phyloP scores from a whole-genome alignment of 1,140 invertebrate genomes.

The Musca domestica region DNA sequence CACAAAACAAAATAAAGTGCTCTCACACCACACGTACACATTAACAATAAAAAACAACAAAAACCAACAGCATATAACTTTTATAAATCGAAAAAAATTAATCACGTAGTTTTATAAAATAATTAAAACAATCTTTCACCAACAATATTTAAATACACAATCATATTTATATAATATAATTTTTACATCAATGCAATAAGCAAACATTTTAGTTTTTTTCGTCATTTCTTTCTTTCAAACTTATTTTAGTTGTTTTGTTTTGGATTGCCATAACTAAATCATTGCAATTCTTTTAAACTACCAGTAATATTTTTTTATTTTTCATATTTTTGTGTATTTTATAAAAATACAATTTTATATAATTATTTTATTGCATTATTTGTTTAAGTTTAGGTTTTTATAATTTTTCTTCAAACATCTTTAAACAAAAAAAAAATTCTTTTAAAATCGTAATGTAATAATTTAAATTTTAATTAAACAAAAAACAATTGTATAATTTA shows the following conservation, averaged over 20 bases:
- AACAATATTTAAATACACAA: neutral
- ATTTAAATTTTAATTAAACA: conserved; percentile 2
- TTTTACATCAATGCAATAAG: neutral
- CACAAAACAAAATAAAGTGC: conserved; percentile 6
- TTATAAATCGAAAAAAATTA: neutral
- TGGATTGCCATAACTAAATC: neutral
- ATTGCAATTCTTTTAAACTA: neutral
- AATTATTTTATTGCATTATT: neutral
- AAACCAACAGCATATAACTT: neutral
- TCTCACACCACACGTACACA: conserved; percentile 18
- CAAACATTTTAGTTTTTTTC: neutral
- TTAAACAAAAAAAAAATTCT: neutral
- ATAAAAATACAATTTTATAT: conserved; percentile 1
- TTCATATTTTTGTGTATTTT: conserved; percentile 12
- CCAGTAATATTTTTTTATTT: neutral
- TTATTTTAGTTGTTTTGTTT: conserved; percentile 2
- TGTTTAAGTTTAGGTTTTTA: neutral
- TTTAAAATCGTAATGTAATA: neutral
- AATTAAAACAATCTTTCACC: neutral
- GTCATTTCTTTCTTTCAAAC: neutral
- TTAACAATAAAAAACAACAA: neutral
- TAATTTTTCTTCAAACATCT: neutral
- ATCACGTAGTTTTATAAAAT: conserved; percentile 2
- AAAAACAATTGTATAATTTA: conserved; percentile 17
- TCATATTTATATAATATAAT: neutral